These are phyloP conservation scores for Trileptium ribeirensis DNA, from an alignment of 2,888 invertebrate species.

Conservation along the genomic window DNA sequence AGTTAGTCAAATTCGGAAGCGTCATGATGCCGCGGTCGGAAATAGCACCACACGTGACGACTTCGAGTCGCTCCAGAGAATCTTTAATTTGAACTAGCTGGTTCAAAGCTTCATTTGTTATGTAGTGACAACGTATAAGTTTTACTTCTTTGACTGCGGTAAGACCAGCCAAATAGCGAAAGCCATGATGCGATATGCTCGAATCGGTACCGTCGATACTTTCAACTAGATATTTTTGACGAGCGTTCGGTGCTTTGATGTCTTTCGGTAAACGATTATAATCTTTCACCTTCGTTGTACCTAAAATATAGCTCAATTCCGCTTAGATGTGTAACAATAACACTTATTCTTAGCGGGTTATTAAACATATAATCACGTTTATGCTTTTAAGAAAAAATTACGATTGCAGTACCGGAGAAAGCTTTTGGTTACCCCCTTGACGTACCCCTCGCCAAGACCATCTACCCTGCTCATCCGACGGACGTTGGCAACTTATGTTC, in stretches of 20 bases:
- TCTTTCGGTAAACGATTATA: not conserved
- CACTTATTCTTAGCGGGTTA: too few relatives aligned
- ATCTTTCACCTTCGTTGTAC: too few relatives aligned
- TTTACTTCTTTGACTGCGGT: not conserved
- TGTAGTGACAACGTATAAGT: not conserved
- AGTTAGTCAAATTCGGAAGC: not conserved
- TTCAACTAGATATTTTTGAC: not conserved
- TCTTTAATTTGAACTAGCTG: not conserved
- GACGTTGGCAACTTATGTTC: too few relatives aligned
- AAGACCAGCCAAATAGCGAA: not conserved
- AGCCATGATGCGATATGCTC: not conserved
- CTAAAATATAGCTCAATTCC: too few relatives aligned
- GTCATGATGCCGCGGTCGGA: not conserved
- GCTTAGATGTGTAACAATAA: too few relatives aligned
- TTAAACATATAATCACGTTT: too few relatives aligned
- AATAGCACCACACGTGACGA: not conserved
- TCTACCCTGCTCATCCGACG: too few relatives aligned
- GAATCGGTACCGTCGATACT: not conserved
- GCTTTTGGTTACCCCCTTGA: too few relatives aligned
- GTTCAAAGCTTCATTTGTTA: not conserved
- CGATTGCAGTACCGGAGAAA: too few relatives aligned
- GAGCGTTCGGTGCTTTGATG: not conserved
- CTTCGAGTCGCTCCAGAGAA: not conserved
- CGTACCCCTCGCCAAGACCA: too few relatives aligned
- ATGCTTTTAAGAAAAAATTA: too few relatives aligned